These are phyloP conservation scores for Cyphomyrus plagiostoma DNA, from an alignment of 2,113 vertebrate genomes.

Conservation along the genomic window DNA sequence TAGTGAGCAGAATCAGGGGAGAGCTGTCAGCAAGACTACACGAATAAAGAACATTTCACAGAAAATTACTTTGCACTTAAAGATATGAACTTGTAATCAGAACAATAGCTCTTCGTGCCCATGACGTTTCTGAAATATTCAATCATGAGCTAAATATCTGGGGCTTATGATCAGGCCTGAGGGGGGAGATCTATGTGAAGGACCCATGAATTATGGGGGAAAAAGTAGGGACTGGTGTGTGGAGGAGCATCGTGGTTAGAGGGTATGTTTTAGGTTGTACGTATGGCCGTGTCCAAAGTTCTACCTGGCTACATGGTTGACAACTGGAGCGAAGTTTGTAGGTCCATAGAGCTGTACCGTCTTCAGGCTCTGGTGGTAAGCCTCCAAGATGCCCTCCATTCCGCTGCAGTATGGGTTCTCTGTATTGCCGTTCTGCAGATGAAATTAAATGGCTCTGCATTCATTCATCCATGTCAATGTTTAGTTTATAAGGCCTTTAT, in stretches of 20 bases:
- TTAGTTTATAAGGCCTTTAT: background rate
- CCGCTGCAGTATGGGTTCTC: conserved; percentile 86
- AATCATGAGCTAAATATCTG: background rate
- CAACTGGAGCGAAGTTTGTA: conserved; percentile 88
- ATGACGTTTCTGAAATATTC: background rate
- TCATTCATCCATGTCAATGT: background rate
- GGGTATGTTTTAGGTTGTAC: background rate
- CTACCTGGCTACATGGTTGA: conserved; percentile 89
- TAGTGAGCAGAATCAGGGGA: background rate
- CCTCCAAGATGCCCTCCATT: conserved; percentile 88
- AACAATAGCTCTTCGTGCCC: background rate
- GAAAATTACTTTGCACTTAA: background rate
- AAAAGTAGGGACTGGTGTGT: background rate
- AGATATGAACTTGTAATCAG: background rate
- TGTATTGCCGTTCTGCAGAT: conserved; percentile 75
- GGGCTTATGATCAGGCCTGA: background rate
- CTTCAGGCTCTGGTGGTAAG: conserved; percentile 89
- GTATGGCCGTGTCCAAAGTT: background rate
- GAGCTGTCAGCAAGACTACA: background rate
- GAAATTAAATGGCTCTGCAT: conserved; percentile 15
- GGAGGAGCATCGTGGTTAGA: background rate
- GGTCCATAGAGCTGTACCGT: conserved; percentile 92
- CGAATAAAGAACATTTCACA: background rate
- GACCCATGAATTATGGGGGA: background rate
- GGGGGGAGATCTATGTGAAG: background rate